Evolutionary conservation across 2,888 invertebrate species (phyloP).

Genomic region (Hyposoter dolosus): DNA sequence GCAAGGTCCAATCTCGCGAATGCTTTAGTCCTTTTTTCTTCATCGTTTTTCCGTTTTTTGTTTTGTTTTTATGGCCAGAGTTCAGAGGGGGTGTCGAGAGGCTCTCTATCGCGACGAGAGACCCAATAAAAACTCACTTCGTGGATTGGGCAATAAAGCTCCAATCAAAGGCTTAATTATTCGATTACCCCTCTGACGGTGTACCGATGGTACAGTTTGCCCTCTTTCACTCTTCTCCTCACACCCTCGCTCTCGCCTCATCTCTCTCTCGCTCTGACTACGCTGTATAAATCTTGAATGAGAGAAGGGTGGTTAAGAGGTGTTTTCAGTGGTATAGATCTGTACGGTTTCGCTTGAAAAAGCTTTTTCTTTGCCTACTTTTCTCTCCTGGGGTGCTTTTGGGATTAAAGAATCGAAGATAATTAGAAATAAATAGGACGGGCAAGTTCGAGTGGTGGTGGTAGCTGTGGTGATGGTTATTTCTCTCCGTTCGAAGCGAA

Average conservation of each 20-base stretch:
- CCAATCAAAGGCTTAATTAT: slow-evolving; percentile 85
- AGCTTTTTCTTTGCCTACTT: slow-evolving; percentile 55
- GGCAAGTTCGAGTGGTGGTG: slow-evolving; percentile 39
- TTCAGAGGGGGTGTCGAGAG: slow-evolving; percentile 66
- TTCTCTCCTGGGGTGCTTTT: slow-evolving; percentile 54
- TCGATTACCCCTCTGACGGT: slow-evolving; percentile 79
- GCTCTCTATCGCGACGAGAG: slow-evolving; percentile 74
- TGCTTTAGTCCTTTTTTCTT: slow-evolving; percentile 70
- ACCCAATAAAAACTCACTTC: slow-evolving; percentile 84
- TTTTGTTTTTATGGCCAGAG: slow-evolving; percentile 78
- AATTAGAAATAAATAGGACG: slow-evolving; percentile 84
- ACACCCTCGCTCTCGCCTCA: neutral
- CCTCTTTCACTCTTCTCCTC: slow-evolving; percentile 12
- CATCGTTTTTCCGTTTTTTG: slow-evolving; percentile 30
- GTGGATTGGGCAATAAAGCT: slow-evolving; percentile 84
- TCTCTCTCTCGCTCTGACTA: slow-evolving; percentile 20
- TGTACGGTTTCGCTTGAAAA: slow-evolving; percentile 58
- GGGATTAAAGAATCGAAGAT: slow-evolving; percentile 83
- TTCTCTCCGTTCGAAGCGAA: slow-evolving; percentile 72
- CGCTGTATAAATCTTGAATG: slow-evolving; percentile 62
- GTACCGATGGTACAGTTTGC: slow-evolving; percentile 44
- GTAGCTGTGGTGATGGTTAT: slow-evolving; percentile 63
- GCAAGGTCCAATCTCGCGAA: slow-evolving; percentile 79
- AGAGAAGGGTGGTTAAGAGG: slow-evolving; percentile 68
- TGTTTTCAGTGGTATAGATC: slow-evolving; percentile 42